Conservation (phyloP, 2,797 vertebrate genomes). For the Danio choprae region DNA sequence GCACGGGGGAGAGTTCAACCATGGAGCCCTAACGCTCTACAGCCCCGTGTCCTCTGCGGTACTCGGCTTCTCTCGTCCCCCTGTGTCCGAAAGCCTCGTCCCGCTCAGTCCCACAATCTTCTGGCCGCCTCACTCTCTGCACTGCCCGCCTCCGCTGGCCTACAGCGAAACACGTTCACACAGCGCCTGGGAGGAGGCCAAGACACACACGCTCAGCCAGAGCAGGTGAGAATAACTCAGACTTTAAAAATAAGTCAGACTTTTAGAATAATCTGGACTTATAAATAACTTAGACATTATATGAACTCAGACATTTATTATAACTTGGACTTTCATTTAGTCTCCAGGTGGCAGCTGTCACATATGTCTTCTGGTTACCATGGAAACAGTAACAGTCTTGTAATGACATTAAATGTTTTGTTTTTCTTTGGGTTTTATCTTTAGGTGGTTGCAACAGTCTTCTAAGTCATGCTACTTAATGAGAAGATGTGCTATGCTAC, state of each 20-base stretch:
- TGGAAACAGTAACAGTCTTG: background rate
- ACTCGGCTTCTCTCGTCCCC: constrained; percentile 78
- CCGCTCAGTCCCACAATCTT: constrained; percentile 78
- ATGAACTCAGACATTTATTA: background rate
- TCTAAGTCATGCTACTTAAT: background rate
- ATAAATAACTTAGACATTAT: too few relatives aligned
- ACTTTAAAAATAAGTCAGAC: too few relatives aligned
- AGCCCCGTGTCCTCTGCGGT: constrained; percentile 73
- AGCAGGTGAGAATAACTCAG: constrained; percentile 78
- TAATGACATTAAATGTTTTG: background rate
- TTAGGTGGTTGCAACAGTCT: background rate
- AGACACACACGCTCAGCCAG: constrained; percentile 67
- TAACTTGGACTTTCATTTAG: background rate
- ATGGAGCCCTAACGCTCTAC: constrained; percentile 82
- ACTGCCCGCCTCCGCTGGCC: constrained; percentile 84
- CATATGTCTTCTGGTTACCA: background rate
- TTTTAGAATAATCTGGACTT: too few relatives aligned
- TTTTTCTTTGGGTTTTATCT: too few relatives aligned
- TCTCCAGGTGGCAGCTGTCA: background rate
- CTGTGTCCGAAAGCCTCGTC: constrained; percentile 73
- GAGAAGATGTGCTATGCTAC: too few relatives aligned
- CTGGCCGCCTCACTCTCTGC: constrained; percentile 85
- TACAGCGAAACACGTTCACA: constrained; percentile 82
- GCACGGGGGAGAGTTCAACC: constrained; percentile 46
- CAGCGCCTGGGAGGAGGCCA: constrained; percentile 83